These are phyloP conservation scores for Acanthosoma haemorrhoidale DNA, from an alignment of 2,888 invertebrate species.

Conservation along the genomic window DNA sequence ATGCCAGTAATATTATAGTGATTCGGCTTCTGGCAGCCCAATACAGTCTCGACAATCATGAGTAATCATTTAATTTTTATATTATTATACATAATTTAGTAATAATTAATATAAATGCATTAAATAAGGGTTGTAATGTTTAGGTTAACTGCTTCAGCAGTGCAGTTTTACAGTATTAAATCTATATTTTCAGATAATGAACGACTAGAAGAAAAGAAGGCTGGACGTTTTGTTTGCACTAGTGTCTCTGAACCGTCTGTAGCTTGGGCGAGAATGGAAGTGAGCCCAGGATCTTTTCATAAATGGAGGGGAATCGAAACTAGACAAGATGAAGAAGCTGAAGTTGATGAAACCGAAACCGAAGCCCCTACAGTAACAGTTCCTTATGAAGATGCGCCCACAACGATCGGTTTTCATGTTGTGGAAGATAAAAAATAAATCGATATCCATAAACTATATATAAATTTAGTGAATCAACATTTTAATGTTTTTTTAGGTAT, in stretches of 20 bases:
- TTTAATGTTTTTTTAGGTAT: background rate
- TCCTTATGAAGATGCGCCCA: background rate
- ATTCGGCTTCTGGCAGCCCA: too few relatives aligned
- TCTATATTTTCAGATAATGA: slow-evolving; percentile 21
- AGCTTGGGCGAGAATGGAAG: slow-evolving; percentile 18
- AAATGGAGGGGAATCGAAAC: background rate
- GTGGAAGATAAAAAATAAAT: slow-evolving; percentile 15
- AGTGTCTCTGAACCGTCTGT: slow-evolving; percentile 21
- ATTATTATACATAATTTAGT: too few relatives aligned
- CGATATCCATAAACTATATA: background rate
- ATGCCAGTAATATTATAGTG: too few relatives aligned
- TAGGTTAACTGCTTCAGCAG: too few relatives aligned
- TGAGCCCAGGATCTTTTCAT: slow-evolving; percentile 15
- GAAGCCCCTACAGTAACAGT: slow-evolving; percentile 4
- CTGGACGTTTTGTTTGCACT: slow-evolving; percentile 30
- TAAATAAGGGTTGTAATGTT: too few relatives aligned
- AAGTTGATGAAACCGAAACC: background rate
- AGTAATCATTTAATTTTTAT: too few relatives aligned
- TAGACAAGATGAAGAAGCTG: background rate
- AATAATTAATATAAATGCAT: too few relatives aligned
- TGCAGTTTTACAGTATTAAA: too few relatives aligned
- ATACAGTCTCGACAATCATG: too few relatives aligned
- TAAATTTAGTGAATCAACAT: background rate
- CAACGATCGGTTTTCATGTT: slow-evolving; percentile 24
- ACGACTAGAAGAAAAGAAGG: slow-evolving; percentile 19